Evolutionary conservation across 2,888 invertebrate genomes (phyloP).

Genomic region (Cataglyphis cursor): DNA sequence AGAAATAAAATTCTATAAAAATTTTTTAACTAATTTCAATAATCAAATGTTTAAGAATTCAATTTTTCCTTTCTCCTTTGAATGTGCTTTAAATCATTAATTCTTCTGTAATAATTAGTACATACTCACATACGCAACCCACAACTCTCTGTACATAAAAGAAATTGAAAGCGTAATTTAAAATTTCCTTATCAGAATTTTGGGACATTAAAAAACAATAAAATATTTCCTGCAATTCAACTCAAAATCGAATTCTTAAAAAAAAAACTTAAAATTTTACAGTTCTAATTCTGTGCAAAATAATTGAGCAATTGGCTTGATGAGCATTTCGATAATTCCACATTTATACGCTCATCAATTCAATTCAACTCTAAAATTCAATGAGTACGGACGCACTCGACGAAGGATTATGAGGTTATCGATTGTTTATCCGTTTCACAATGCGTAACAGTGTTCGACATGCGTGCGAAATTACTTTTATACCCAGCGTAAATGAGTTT

Average conservation of each 20-base stretch:
- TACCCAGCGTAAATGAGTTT: background rate
- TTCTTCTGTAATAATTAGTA: background rate
- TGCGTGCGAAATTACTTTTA: constrained; percentile 33
- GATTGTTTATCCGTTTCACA: constrained; percentile 24
- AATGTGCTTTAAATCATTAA: background rate
- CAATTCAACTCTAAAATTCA: constrained; percentile 33
- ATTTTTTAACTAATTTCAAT: background rate
- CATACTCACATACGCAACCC: no score
- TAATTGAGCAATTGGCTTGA: background rate
- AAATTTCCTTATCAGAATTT: background rate
- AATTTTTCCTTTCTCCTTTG: background rate
- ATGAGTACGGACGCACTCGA: background rate
- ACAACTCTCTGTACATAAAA: background rate
- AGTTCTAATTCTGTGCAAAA: background rate
- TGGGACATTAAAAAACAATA: background rate
- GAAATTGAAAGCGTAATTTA: background rate
- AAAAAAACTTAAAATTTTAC: background rate
- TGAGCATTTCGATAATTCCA: background rate
- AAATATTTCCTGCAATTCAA: background rate
- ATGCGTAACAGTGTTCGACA: background rate
- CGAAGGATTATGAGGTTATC: constrained; percentile 36
- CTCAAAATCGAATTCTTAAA: background rate
- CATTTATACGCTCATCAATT: constrained; percentile 28
- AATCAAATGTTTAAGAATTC: background rate
- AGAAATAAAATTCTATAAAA: background rate